A percentile compares a stretch with the other conserved stretches of the same genome.
phyloP scores from a whole-genome alignment of 30 jellyfish, hydroid and myxozoan genomes.

The Clytia hemisphaerica region DNA sequence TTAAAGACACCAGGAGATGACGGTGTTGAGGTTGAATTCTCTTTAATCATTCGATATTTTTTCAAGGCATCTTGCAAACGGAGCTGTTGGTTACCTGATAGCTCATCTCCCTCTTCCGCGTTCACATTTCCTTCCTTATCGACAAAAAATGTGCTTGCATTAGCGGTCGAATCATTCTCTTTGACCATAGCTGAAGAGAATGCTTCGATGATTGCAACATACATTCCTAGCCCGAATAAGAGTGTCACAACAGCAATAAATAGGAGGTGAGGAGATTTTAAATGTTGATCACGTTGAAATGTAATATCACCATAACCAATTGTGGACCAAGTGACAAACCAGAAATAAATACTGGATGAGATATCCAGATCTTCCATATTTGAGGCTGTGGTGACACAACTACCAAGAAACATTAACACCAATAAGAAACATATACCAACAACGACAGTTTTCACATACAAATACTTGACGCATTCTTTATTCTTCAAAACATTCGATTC shows the following conservation, averaged over 20 bases:
- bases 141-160: no score
- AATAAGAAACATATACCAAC: neutral
- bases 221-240: conserved; percentile 9
- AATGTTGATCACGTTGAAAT: conserved; percentile 3
- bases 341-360: neutral
- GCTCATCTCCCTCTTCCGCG: no score
- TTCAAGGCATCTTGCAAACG: no score
- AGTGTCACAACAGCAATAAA: conserved; percentile 3
- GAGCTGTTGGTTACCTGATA: no score
- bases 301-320: conserved; percentile 12
- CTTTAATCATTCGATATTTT: no score
- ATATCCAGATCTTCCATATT: conserved; percentile 7
- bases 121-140: no score
- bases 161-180: neutral
- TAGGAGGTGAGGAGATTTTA: neutral
- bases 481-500: neutral
- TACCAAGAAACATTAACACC: neutral
- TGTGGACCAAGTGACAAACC: conserved; percentile 15
- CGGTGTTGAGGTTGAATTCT: no score
- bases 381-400: neutral
- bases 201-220: conserved; percentile 13
- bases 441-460: neutral
- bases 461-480: neutral
- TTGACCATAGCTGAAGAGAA: neutral
- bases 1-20: no score